A percentile compares a stretch with the other conserved stretches of the same genome.
phyloP scores from a whole-genome alignment of 2,888 invertebrate species.

The Orchestes rusci region DNA sequence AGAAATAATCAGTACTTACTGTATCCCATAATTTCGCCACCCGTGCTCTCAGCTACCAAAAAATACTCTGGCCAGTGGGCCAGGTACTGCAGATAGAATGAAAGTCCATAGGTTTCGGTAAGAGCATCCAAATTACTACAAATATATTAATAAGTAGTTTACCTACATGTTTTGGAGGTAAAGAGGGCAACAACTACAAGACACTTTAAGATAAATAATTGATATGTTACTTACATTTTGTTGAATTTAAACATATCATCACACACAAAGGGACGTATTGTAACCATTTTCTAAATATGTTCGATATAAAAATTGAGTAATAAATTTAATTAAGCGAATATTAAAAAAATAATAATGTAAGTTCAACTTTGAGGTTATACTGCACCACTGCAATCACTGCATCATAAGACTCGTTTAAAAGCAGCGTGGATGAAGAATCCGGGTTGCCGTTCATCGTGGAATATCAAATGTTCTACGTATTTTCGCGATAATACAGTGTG shows the following conservation, averaged over 20 bases:
- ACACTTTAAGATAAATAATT: neutral
- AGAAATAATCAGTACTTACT: slow-evolving; percentile 72
- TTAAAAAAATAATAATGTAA: too few species aligned
- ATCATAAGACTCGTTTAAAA: too few species aligned
- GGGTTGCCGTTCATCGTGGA: too few species aligned
- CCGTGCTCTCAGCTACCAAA: slow-evolving; percentile 92
- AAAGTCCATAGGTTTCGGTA: slow-evolving; percentile 92
- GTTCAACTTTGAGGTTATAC: too few species aligned
- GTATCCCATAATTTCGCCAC: slow-evolving; percentile 97
- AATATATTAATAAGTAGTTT: slow-evolving; percentile 7
- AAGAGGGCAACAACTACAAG: neutral
- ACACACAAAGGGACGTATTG: slow-evolving; percentile 85
- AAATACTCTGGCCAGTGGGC: slow-evolving; percentile 99
- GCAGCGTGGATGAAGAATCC: too few species aligned
- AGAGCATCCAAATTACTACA: slow-evolving; percentile 89
- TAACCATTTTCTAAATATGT: slow-evolving; percentile 64
- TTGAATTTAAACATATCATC: slow-evolving; percentile 94
- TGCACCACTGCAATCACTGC: too few species aligned
- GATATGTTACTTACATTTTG: slow-evolving; percentile 68
- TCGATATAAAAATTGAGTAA: too few species aligned
- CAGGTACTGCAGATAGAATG: slow-evolving; percentile 96
- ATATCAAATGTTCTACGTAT: too few species aligned
- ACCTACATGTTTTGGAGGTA: neutral
- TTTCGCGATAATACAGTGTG: too few species aligned
- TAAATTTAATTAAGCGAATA: too few species aligned